Conservation (phyloP, 2,113 vertebrate genomes). For the Macquaria ambigua region DNA sequence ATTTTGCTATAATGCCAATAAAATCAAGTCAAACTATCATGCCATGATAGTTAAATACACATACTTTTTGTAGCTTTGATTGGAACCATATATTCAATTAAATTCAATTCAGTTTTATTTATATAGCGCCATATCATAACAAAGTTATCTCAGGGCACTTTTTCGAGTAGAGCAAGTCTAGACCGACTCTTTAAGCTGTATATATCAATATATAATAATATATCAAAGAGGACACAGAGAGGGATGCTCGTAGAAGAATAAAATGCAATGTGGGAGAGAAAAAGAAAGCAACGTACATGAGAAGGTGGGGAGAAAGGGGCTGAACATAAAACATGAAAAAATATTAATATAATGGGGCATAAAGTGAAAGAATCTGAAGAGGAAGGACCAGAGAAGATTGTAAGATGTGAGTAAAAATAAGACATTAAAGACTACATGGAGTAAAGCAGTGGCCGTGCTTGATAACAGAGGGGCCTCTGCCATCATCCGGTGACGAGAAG, state of each 20-base stretch:
- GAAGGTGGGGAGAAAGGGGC: neutral
- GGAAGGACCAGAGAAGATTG: neutral
- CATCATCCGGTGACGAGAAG: neutral
- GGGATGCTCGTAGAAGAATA: neutral
- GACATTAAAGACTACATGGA: conserved; percentile 12
- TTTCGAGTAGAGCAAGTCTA: no score
- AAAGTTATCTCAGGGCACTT: no score
- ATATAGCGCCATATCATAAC: no score
- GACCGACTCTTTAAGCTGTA: no score
- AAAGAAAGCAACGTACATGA: neutral
- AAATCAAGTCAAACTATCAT: neutral
- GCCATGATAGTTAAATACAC: neutral
- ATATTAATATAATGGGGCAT: neutral
- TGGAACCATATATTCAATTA: neutral
- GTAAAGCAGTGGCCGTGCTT: conserved; percentile 21
- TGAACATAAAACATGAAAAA: conserved; percentile 6
- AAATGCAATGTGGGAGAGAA: conserved; percentile 13
- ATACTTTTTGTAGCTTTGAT: neutral
- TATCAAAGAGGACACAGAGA: neutral
- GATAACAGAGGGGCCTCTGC: neutral
- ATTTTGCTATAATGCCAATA: neutral
- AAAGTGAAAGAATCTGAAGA: neutral
- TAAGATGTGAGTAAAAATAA: conserved; percentile 7
- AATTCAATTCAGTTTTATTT: no score
- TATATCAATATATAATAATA: no score